Evolutionary conservation across 2,888 invertebrate species (phyloP).

Genomic region (Celastrina argiolus): DNA sequence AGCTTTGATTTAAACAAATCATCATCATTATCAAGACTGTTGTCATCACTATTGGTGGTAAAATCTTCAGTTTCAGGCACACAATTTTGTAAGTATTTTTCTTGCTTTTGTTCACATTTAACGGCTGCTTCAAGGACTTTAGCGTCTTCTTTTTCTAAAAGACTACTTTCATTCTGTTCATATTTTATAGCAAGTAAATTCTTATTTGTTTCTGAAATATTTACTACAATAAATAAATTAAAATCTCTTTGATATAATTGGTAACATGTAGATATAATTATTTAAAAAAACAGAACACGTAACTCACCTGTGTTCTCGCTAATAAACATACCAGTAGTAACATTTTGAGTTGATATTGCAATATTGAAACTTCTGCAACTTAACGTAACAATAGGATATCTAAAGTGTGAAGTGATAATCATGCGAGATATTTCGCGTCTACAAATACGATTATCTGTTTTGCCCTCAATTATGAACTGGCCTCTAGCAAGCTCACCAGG

Average conservation of each 20-base stretch:
- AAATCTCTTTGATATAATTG: neutral
- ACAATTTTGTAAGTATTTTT: neutral
- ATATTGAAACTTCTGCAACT: neutral
- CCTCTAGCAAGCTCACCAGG: conserved; percentile 50
- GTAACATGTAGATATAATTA: too few relatives aligned
- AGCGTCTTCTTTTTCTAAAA: neutral
- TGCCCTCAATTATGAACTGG: conserved; percentile 55
- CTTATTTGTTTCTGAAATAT: neutral
- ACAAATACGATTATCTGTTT: conserved; percentile 37
- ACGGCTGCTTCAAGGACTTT: neutral
- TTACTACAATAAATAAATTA: neutral
- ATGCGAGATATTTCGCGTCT: conserved; percentile 43
- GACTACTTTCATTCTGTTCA: conserved; percentile 7
- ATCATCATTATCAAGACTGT: neutral
- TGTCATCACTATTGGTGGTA: neutral
- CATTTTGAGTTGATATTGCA: neutral
- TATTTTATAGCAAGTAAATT: conserved; percentile 14
- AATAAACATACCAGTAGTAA: neutral
- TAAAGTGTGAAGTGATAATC: neutral
- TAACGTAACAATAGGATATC: conserved; percentile 9
- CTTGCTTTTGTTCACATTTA: neutral
- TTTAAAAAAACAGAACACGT: too few relatives aligned
- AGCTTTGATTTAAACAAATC: neutral
- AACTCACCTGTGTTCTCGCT: neutral
- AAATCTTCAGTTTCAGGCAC: neutral